Evolutionary conservation across 2,113 vertebrate species (phyloP).

Genomic region (Eretmochelys imbricata): DNA sequence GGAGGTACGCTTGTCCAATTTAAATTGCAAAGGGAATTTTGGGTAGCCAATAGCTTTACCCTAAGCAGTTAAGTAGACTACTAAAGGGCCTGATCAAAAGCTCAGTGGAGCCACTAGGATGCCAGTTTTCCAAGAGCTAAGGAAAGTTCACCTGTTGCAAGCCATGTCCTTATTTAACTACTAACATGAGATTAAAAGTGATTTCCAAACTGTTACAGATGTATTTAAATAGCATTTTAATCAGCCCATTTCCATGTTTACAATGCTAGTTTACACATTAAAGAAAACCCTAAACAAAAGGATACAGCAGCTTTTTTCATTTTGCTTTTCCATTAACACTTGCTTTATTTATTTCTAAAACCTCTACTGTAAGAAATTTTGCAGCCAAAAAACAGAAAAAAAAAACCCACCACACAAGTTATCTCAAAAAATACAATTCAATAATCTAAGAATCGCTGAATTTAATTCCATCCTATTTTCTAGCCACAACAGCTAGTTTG

Average conservation of each 20-base stretch:
- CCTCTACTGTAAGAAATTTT: neutral
- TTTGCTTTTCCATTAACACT: neutral
- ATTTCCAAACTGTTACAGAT: accelerated
- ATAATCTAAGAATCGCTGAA: neutral
- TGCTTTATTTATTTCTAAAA: neutral
- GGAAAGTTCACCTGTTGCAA: neutral
- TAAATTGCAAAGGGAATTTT: neutral
- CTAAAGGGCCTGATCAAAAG: neutral
- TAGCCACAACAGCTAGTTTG: neutral
- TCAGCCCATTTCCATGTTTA: neutral
- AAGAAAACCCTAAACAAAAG: neutral
- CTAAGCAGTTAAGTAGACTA: neutral
- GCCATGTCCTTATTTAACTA: neutral
- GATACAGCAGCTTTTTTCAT: too few species aligned
- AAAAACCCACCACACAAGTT: neutral
- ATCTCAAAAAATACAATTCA: neutral
- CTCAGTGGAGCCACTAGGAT: neutral
- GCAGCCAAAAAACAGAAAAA: neutral
- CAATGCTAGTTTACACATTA: neutral
- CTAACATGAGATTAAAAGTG: neutral
- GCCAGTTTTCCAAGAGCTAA: neutral
- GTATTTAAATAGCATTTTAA: neutral
- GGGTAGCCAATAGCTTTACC: too few species aligned
- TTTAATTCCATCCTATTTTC: neutral
- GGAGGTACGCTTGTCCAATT: neutral